Base-by-base conservation (phyloP, 2,888 invertebrate genomes). In the Cheiracanthium punctorium region DNA sequence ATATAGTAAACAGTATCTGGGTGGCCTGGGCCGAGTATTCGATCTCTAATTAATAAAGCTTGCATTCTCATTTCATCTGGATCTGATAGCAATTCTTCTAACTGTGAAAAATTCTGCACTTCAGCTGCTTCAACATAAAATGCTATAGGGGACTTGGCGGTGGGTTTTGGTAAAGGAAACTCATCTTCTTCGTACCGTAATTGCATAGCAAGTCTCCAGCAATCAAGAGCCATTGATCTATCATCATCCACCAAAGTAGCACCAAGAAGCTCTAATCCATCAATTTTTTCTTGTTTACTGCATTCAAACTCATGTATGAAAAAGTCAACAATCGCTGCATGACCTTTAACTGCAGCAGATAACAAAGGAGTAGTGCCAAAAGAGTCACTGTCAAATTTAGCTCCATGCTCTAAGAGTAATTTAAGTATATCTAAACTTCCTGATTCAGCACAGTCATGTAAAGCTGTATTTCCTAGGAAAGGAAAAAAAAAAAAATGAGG, bases 1-100 rank as follows among this genome's bases (percentile, higher is more conserved):
- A 98, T 97, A 92, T 97, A 98, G 93, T 98, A 98, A 90, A 97
- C 96, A 67, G 98, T 98, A 92, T 98, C 98, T 0, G 98, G 98
- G 94, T 98, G 98, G 10, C 97, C 97, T 1, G 98, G 97, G 0
- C 93, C 93, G 93, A 98, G 93, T 90, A 98, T 98, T 90, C 98
- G 93, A 92, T 98, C 98, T 80, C 98, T 93, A 88, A 98, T 96
- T 87, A 98, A 95, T 76, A 98, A 90, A 4, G 93, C 93, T 88
- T 93, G 98, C 97, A 98, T 98, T 90, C 98, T 93, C 96, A 98
- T 97, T 89, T 96, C 96, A 91, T 99, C 98, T 0, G 98, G 97
- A 92, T 98, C 98, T 8, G 96, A 95, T 80, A 97, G 94, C 70
- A 98, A 92, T 89, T 96, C 96, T 89, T 97, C 96, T 67, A 98